Evolutionary conservation across 1,140 invertebrate species (phyloP).

Genomic region (Drosophila bipectinata): DNA sequence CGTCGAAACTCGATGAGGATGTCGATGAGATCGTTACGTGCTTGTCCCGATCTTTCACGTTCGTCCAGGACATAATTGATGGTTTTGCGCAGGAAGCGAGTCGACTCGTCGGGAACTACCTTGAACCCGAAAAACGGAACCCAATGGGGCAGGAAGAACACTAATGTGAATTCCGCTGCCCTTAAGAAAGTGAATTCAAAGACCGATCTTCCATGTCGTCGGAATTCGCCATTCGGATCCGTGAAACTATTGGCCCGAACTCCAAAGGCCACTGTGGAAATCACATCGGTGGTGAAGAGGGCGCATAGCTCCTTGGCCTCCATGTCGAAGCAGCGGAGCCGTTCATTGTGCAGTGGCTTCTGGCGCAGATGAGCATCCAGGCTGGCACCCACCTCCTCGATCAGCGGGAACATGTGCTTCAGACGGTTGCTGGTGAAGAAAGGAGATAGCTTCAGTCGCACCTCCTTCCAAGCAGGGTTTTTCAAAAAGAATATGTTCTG

Average conservation of each 20-base stretch:
- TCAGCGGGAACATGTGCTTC: conserved; percentile 85
- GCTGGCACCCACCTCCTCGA: conserved; percentile 81
- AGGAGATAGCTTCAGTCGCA: conserved; percentile 85
- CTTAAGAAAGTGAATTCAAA: conserved; percentile 85
- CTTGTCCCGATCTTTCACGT: conserved; percentile 64
- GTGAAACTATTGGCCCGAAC: conserved; percentile 85
- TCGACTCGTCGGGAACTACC: conserved; percentile 57
- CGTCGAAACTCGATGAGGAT: conserved; percentile 74
- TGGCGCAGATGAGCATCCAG: conserved; percentile 68
- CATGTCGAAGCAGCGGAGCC: conserved; percentile 59
- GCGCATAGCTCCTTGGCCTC: conserved; percentile 85
- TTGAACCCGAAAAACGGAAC: conserved; percentile 68
- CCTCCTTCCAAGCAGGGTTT: conserved; percentile 85
- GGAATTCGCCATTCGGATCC: conserved; percentile 84
- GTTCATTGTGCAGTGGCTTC: conserved; percentile 57
- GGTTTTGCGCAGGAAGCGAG: conserved; percentile 71
- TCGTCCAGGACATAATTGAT: conserved; percentile 83
- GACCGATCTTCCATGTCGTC: conserved; percentile 84
- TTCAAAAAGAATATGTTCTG: conserved; percentile 78
- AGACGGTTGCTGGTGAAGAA: conserved; percentile 86
- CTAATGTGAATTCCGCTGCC: conserved; percentile 84
- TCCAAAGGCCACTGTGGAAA: conserved; percentile 87
- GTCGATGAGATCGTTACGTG: conserved; percentile 84
- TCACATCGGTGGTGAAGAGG: conserved; percentile 86
- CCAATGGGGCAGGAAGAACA: conserved; percentile 84